A percentile compares a stretch with the other conserved stretches of the same genome.
phyloP scores from a whole-genome alignment of 2,113 vertebrate species.

The Stomatorhinus ivindoensis region DNA sequence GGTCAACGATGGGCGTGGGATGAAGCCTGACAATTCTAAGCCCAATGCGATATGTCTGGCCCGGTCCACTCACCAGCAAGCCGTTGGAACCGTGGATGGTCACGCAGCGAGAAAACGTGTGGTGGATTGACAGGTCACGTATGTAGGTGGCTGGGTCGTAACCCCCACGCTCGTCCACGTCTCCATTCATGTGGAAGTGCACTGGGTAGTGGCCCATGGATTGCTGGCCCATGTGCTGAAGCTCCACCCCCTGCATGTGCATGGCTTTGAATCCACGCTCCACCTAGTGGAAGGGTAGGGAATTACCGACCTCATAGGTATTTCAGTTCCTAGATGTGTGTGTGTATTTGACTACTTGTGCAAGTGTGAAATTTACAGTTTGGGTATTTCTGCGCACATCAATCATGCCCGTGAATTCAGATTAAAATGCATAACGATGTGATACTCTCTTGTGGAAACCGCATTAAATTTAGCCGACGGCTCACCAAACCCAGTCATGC shows the following conservation, averaged over 20 bases:
- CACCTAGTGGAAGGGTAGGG: slow-evolving; percentile 56
- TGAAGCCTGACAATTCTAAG: background rate
- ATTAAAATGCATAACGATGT: slow-evolving; percentile 12
- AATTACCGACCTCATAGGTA: background rate
- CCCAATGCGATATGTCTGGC: background rate
- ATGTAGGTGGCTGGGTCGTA: slow-evolving; percentile 77
- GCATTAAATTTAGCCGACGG: background rate
- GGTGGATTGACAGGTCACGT: slow-evolving; percentile 80
- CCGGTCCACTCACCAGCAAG: slow-evolving; percentile 72
- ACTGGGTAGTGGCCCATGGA: slow-evolving; percentile 93
- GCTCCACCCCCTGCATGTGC: slow-evolving; percentile 81
- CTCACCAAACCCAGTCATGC: background rate
- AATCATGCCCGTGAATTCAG: background rate
- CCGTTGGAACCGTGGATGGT: slow-evolving; percentile 89
- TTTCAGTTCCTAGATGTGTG: background rate
- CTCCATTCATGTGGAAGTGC: slow-evolving; percentile 91
- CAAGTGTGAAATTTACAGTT: background rate
- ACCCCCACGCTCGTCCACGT: slow-evolving; percentile 82
- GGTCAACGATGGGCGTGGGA: background rate
- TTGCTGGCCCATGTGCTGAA: slow-evolving; percentile 92
- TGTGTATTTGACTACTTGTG: background rate
- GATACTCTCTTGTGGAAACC: background rate
- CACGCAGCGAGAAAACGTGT: slow-evolving; percentile 88
- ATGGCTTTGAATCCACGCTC: slow-evolving; percentile 73
- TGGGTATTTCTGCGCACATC: background rate